Percentiles rank a stretch among this genome's conserved stretches.
Evolutionary conservation across 2,797 vertebrate species (phyloP).

Genomic region (Gymnoscopelus braueri): DNA sequence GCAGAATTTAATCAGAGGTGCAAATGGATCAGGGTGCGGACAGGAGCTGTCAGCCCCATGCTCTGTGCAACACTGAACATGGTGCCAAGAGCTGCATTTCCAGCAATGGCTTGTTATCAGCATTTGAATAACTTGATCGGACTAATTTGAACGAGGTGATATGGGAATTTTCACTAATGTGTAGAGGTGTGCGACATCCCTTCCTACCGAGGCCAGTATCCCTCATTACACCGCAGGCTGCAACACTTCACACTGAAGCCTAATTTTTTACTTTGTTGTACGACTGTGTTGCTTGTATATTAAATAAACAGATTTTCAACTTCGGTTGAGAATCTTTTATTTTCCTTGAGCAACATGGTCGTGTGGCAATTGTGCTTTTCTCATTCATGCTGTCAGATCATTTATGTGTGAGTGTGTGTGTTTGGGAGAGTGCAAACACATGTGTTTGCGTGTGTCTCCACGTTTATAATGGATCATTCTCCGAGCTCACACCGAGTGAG

Average conservation of each 20-base stretch:
- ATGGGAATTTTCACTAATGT: conserved; percentile 5
- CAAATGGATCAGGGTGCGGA: conserved; percentile 20
- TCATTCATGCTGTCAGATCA: conserved; percentile 45
- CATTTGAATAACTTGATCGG: conserved; percentile 17
- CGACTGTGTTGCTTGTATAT: too few species aligned
- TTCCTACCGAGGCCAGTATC: conserved; percentile 59
- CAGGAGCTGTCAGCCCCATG: conserved; percentile 7
- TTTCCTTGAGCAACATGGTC: too few species aligned
- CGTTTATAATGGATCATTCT: conserved; percentile 7
- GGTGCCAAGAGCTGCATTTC: background rate
- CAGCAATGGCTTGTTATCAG: background rate
- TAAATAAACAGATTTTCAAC: too few species aligned
- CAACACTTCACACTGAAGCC: conserved; percentile 22
- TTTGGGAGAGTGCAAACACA: background rate
- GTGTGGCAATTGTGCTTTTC: background rate
- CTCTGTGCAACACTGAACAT: background rate
- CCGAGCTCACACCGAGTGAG: conserved; percentile 9
- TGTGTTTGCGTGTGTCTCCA: conserved; percentile 3
- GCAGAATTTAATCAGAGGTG: conserved; percentile 51
- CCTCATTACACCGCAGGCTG: conserved; percentile 49
- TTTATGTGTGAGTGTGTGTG: conserved; percentile 34
- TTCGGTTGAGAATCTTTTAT: too few species aligned
- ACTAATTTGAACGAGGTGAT: conserved; percentile 8
- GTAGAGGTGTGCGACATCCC: conserved; percentile 30
- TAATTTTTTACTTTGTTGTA: too few species aligned